A percentile compares a stretch with the other conserved stretches of the same genome.
These are phyloP conservation scores for Pimpla rufipes DNA, from an alignment of 2,888 invertebrate genomes.

Conservation along the genomic window DNA sequence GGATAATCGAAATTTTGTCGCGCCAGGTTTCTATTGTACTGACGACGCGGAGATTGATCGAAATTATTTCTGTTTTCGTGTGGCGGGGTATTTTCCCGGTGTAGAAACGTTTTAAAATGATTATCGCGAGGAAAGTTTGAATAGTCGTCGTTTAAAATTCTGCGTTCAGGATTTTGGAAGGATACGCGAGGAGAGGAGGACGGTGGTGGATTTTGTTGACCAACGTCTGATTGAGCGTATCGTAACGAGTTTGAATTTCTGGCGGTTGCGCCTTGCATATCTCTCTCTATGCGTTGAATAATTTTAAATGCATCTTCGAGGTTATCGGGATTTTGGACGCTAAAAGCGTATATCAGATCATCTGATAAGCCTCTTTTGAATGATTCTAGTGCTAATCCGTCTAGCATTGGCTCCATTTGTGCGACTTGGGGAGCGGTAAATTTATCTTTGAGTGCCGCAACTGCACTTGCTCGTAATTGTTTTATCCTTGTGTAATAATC, in stretches of 20 bases:
- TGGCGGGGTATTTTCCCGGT: neutral
- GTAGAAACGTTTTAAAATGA: neutral
- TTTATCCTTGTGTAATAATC: neutral
- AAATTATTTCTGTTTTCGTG: neutral
- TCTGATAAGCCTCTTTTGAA: slow-evolving; percentile 50
- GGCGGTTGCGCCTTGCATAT: slow-evolving; percentile 25
- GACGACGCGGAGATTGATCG: neutral
- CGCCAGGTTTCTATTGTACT: too few relatives aligned
- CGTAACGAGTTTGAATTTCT: slow-evolving; percentile 23
- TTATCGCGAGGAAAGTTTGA: neutral
- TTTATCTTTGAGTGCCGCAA: neutral
- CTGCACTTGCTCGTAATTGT: slow-evolving; percentile 4
- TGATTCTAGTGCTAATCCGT: slow-evolving; percentile 58
- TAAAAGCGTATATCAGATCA: slow-evolving; percentile 56
- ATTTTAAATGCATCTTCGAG: slow-evolving; percentile 6
- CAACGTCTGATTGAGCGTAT: neutral
- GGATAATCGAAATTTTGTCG: neutral
- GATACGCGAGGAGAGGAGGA: too few relatives aligned
- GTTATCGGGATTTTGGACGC: slow-evolving; percentile 36
- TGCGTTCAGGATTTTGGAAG: too few relatives aligned
- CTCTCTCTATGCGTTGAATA: slow-evolving; percentile 25
- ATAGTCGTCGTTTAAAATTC: neutral
- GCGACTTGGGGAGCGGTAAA: neutral
- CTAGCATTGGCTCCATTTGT: slow-evolving; percentile 47
- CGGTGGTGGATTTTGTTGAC: neutral